Base-by-base conservation (phyloP, 2,797 vertebrate species). In the Lithobates pipiens region DNA sequence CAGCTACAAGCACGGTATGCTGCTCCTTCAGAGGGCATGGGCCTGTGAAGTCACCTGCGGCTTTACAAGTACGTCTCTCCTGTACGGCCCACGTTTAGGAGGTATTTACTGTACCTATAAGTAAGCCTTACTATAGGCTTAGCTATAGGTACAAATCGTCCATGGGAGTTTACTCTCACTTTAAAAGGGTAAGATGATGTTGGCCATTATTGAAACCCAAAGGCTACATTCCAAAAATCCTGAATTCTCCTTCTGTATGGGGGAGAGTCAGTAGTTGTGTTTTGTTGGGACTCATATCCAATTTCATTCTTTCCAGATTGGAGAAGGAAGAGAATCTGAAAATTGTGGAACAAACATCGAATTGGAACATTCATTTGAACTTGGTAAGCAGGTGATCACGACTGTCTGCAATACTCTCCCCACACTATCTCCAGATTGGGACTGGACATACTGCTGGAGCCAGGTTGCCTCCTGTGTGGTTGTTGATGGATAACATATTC, bases 281-380 rank as follows among this genome's bases (percentile, higher is more conserved):
- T n/a, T 11, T 46, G 44, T 46, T 61, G 18, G 21, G 21, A 23
- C 54, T 61, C 2, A 61, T 67, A 5, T 67, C 9, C 11, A 27
- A 10, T 27, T 83, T 25, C 76, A 23, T 91, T 42, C 32, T 80
- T 80, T 39, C 10, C 89, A 98, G 97, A 85, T 89, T 0, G 94
- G 92, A 0, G 97, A 98, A 44, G 84, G 79, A 0, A 83, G 94
- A 78, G 97, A 97, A 15, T 80, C 92, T 0, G 97, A 98, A n/a
- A 88, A 93, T n/a, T 91, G 92, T 10, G 96, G 95, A 0, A 91
- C 96, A 6, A 93, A 95, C 0, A 89, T 98, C 27, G 93, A 95
- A 15, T 90, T 98, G 44, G 97, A 98, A 80, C 97, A 98, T 88
- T 98, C 97, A 0, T 98, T 97, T 91, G 96, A 98, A 94, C 90